Evolutionary conservation across 2,113 vertebrate genomes (phyloP), one percentile per base, ranked within the genome.

Genomic region (Polypterus senegalus): DNA sequence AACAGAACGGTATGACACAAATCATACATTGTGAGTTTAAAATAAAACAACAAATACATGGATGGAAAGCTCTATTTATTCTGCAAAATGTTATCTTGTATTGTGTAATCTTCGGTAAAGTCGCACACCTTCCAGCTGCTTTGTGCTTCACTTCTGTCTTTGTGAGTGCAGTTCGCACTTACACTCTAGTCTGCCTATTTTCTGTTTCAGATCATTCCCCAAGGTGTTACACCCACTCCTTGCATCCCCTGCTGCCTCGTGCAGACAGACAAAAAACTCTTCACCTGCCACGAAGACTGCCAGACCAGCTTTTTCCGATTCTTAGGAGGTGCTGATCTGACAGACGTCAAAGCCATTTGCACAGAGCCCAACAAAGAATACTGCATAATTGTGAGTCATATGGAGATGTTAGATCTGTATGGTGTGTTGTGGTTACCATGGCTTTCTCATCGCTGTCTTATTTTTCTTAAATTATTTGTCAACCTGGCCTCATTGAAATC

Each of bases 271-370:
- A 70, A 77, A 66, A 89, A 84, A 75, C 76, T 86, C 70, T 88
- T 98, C 67, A 97, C 91, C 0, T 98, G 94, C 73, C 96, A 98
- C 0, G 92, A 98, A 81, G 96, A 98, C 61, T 97, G 93, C 70
- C 94, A 98, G 85, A 98, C 96, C 3, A 92, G 91, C 76, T 98
- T 98, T 79, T 97, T 97, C 78, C 92, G 94, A 66, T 93, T 91
- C 0, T 83, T 98, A 62, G 92, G 91, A 74, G 80, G 79, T 0
- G 75, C 67, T 0, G 80, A 88, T 45, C 77, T 98, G 67, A 79
- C 72, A 0, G 84, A 93, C 5, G 2, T 97, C 73, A 77, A 76
- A 0, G 65, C 81, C 0, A 54, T 97, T 56, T 86, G 86, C 62
- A 68, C 80, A 0, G 90, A 91, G 68, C 72, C 79, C 0, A 68